Base-by-base conservation (phyloP, 2,797 vertebrate species). In the Muraenolepis orangiensis region DNA sequence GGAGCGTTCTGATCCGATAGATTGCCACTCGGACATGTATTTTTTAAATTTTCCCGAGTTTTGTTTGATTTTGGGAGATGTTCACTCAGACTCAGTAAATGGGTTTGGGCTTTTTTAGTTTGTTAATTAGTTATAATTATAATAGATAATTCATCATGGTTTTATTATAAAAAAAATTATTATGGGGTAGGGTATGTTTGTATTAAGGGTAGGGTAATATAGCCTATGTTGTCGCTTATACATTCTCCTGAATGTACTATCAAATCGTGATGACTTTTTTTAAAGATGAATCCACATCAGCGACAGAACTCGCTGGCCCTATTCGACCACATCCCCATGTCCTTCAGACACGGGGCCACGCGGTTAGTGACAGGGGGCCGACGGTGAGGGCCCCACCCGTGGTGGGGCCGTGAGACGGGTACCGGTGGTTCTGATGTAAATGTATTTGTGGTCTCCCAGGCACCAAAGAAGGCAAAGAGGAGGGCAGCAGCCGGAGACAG, bases 381-480 rank as follows among this genome's bases (percentile, higher is more conserved):
- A 20, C 20, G 20, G 20, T 23, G 32, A 34, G 32, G 32, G 32
- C 32, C 3, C 7, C 3, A 34, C 3, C 3, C 32, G 32, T 34
- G 10, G n/a, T 64, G n/a, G 42, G 1, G 18, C 4, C 3, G 36
- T 38, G 36, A 6, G 20, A 57, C 2, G 2, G n/a, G 4, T 16
- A 20, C n/a, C 12, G 28, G 26, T 29, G 64, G 16, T 8, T 14
- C 12, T 29, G 14, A 67, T 51, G 42, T 10, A 42, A 30, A 68
- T 42, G 12, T 71, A 46, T 20, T 74, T 8, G 7, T 1, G 73
- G 16, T 84, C 46, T 66, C 61, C 10, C 88, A 97, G 96, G 92
- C 96, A 94, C 96, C 96, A 92, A 97, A 97, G 92, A 97, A 95
- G 89, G 95, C 96, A 80, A 96, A 94, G 94, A 96, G 95, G 94